Evolutionary conservation across 53 echinoderm and acorn worm species (phyloP), one percentile per base, ranked within the genome.

Genomic region (Stichopus horrens): DNA sequence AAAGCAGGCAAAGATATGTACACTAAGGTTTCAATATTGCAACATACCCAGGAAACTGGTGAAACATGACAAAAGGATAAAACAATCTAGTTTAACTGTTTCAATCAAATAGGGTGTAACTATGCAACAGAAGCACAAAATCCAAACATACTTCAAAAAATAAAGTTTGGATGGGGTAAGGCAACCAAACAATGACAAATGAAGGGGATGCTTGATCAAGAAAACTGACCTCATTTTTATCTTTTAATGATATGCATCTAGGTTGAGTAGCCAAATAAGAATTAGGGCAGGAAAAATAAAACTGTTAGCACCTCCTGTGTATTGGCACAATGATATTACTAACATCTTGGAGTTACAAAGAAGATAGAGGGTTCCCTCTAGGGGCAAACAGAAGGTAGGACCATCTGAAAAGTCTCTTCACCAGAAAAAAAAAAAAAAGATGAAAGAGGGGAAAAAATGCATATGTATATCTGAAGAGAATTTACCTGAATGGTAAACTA

Each of bases 271-370:
- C 16, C 79, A 79, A 79, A 79, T 52, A 79, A 79, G 55, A 79
- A 79, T 79, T 79, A 79, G 79, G 79, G 79, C 79, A 79, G 79
- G 79, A 79, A 79, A 79, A 79, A 79, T 79, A 79, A 79, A 79
- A 79, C 79, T 79, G 79, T 79, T 79, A 55, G 79, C 79, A 79
- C 79, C 79, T 79, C 79, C 79, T 79, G 79, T 55, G 79, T 79
- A 79, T 79, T 79, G 79, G 20, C 19, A 79, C 52, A 79, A 79
- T 79, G 5, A 79, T 53, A 54, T 53, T 52, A 79, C n/a, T 54
- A 54, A 37, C 79, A 55, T 79, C 79, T 54, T 79, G 53, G 54
- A 55, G 79, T 79, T 79, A 79, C 54, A 79, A 79, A 55, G 79
- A 79, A 16, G 51, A 53, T 53, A 79, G n/a, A 53, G 18, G 20